phyloP scores from a whole-genome alignment of 2,888 invertebrate species.

The Lasioglossum leucozonium region DNA sequence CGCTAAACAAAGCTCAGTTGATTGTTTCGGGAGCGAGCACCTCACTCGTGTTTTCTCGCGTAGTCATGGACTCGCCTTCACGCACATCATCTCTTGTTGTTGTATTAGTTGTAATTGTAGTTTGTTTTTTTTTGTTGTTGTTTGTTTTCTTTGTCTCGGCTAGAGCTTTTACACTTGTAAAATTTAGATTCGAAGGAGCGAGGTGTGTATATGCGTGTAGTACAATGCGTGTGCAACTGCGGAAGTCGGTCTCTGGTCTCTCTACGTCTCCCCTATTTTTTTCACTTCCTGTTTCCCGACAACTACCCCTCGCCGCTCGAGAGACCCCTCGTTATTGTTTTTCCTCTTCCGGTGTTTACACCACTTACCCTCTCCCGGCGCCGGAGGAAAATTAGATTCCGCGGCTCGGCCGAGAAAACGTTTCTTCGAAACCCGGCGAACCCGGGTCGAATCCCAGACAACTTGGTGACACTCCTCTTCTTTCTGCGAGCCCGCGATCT shows the following conservation, averaged over 20 bases:
- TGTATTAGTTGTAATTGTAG: background rate
- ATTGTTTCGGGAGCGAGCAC: constrained; percentile 80
- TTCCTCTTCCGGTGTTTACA: background rate
- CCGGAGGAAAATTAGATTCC: background rate
- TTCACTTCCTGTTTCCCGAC: background rate
- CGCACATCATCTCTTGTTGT: background rate
- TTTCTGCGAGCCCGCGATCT: background rate
- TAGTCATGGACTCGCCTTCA: constrained; percentile 35
- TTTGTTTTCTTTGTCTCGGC: constrained; percentile 39
- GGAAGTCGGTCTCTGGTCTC: constrained; percentile 55
- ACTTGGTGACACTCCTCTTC: background rate
- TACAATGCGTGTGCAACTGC: constrained; percentile 59
- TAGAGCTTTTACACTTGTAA: constrained; percentile 62
- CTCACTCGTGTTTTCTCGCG: constrained; percentile 58
- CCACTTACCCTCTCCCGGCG: background rate
- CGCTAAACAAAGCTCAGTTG: constrained; percentile 83
- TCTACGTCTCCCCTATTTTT: background rate
- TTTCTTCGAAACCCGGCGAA: background rate
- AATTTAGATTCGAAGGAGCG: constrained; percentile 70
- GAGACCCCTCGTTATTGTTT: background rate
- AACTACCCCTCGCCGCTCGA: constrained; percentile 24
- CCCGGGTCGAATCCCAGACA: background rate
- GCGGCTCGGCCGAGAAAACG: background rate
- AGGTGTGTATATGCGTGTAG: constrained; percentile 61
- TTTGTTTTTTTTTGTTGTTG: constrained; percentile 10